phyloP scores from a whole-genome alignment of 92 coral and sea anemone genomes.

The Siderastrea siderea region DNA sequence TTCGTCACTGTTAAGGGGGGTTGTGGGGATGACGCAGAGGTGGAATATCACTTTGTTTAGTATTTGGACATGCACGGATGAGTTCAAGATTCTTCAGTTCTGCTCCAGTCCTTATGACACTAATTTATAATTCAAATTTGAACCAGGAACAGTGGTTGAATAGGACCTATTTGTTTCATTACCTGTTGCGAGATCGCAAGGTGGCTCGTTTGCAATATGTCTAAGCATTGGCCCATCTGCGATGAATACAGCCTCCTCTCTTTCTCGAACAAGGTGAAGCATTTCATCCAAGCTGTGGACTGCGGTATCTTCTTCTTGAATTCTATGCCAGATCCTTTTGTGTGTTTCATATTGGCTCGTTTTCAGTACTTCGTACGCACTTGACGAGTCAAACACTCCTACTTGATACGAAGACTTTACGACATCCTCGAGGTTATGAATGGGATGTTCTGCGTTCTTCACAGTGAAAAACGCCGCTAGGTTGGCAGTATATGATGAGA shows the following conservation, averaged over 20 bases:
- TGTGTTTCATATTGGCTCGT: conserved; percentile 45
- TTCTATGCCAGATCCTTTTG: conserved; percentile 41
- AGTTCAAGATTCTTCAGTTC: too few relatives aligned
- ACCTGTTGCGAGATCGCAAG: conserved; percentile 74
- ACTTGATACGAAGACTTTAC: conserved; percentile 43
- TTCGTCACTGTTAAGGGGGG: too few relatives aligned
- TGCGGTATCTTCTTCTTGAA: background rate
- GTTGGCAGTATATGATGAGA: conserved; percentile 78
- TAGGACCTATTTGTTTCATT: background rate
- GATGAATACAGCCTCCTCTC: conserved; percentile 53
- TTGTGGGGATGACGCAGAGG: too few relatives aligned
- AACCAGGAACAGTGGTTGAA: too few relatives aligned
- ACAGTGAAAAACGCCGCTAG: conserved; percentile 78
- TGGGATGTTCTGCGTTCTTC: conserved; percentile 38
- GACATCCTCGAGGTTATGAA: conserved; percentile 55
- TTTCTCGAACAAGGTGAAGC: conserved; percentile 27
- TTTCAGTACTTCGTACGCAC: conserved; percentile 22
- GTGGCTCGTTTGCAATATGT: conserved; percentile 52
- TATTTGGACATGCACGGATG: too few relatives aligned
- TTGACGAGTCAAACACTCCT: conserved; percentile 25
- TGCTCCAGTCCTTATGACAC: too few relatives aligned
- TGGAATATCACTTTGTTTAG: too few relatives aligned
- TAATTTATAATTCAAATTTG: too few relatives aligned
- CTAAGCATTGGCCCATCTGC: conserved; percentile 68
- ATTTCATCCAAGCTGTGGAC: background rate